A percentile compares a stretch with the other conserved stretches of the same genome.
Evolutionary conservation across 2,888 invertebrate species (phyloP).

Genomic region (Dryocosmus kuriphilus): DNA sequence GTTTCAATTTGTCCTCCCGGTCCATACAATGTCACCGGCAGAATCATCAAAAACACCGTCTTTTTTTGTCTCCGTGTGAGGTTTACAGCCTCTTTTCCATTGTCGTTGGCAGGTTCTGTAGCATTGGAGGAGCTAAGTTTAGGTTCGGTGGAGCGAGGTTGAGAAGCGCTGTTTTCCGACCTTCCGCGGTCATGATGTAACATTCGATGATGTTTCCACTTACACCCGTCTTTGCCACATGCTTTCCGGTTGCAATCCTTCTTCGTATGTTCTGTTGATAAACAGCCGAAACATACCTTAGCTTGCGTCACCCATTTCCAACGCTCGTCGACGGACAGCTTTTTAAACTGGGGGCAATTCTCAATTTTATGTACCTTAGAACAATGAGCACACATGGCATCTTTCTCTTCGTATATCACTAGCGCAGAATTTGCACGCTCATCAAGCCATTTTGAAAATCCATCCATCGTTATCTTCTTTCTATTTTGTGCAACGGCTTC

Average conservation of each 20-base stretch:
- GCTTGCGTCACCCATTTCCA: constrained; percentile 6
- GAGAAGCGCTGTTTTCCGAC: neutral
- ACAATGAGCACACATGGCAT: neutral
- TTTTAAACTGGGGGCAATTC: constrained; percentile 16
- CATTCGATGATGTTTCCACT: neutral
- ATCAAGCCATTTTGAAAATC: neutral
- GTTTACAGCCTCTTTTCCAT: neutral
- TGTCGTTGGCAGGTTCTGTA: too few species aligned
- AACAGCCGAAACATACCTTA: constrained; percentile 9
- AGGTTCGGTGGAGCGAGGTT: neutral
- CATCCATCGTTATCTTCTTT: neutral
- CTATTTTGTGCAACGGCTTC: neutral
- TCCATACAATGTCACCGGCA: neutral
- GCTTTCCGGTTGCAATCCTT: neutral
- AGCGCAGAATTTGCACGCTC: neutral
- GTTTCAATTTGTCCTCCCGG: neutral
- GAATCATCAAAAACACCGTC: neutral
- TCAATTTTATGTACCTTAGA: neutral
- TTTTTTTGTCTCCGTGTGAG: neutral
- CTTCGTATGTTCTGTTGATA: neutral
- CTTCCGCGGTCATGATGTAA: neutral
- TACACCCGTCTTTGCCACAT: neutral
- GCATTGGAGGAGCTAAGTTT: neutral
- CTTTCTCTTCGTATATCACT: neutral
- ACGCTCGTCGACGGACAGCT: neutral